Evolutionary conservation across 2,888 invertebrate species (phyloP), one percentile per base, ranked within the genome.

Genomic region (Protodeltote pygarga): DNA sequence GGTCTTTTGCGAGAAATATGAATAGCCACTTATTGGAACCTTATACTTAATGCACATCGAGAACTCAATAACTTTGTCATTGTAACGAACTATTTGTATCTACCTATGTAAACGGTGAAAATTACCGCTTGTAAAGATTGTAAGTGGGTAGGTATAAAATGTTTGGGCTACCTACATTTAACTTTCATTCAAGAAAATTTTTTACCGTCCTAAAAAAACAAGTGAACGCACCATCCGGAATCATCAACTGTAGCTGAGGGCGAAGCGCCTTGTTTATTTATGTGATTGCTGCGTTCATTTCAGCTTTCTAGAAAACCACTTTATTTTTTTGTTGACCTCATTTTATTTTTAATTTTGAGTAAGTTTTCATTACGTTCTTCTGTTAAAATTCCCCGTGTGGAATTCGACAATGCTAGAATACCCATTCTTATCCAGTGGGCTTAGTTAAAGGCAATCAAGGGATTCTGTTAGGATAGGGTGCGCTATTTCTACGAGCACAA

Each of bases 1-100:
- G 64, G 65, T 58, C 59, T 69, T 74, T 70, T 72, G 71, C 68
- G 72, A 78, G 77, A 77, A 78, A 79, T 77, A 75, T 78, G 79
- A 76, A 76, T 73, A 72, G 74, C 73, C 68, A 66, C 62, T 77
- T 73, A 71, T 71, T 72, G 53, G 54, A 67, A 71, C 62, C 53
- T 67, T 40, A 34, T 42, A 57, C 67, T 68, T 38, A 46, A 50
- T 66, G 60, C 65, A 61, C 63, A 67, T 58, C 38, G 61, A 53
- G 31, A 32, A 41, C 60, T 66, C 48, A 47, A 68, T 69, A 51
- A 65, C 53, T 63, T 69, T 68, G 57, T 62, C 59, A 65, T 66
- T 60, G 54, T 57, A 69, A 65, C 57, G 50, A 65, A 51, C 45
- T 55, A 65, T 71, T 58, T 66, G 51, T 34, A 23, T 60, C 25